Base-by-base conservation (phyloP, 2,888 invertebrate genomes). In the Plusia festucae region DNA sequence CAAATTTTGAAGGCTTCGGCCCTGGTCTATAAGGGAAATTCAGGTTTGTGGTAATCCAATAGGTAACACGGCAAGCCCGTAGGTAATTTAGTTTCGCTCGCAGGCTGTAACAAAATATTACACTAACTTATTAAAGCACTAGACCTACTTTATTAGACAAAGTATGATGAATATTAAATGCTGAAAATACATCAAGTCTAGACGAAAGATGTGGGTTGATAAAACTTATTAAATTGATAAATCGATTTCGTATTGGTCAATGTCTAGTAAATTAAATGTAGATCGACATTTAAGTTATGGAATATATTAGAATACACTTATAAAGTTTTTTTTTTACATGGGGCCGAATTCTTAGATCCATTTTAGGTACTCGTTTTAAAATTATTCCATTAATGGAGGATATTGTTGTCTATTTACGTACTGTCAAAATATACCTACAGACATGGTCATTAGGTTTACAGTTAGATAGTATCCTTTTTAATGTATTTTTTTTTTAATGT, bases 1-100 rank as follows among this genome's bases (percentile, higher is more conserved):
- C 2, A 13, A 3, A 18, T 18, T 44, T 60, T 58, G 55, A 60
- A 57, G 56, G 8, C 53, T 44, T 40, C 53, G 27, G 40, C 57
- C 66, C 70, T 56, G 18, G n/a, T n/a, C n/a, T n/a, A n/a, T n/a
- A n/a, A 51, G 73, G 65, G 67, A 75, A 77, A 77, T 62, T 63
- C 8, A 58, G 22, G 15, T 22, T 46, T 57, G 24, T 40, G 30
- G 46, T 66, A 56, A 68, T 57, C 49, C 49, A 59, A 61, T 32
- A 61, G 53, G 16, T 53, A 34, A 24, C 53, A 65, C 44, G 1
- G 8, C 8, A 15, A 40, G 53, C 18, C 34, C 44, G 18, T 27
- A 34, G 4, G 15, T n/a, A 46, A 27, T 24, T 13, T 40, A 30
- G 46, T 32, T 46, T 18, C 53, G 18, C 54, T 20, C 16, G 69